phyloP scores from a whole-genome alignment of 1,140 invertebrate genomes.

The Trichonephila inaurata region DNA sequence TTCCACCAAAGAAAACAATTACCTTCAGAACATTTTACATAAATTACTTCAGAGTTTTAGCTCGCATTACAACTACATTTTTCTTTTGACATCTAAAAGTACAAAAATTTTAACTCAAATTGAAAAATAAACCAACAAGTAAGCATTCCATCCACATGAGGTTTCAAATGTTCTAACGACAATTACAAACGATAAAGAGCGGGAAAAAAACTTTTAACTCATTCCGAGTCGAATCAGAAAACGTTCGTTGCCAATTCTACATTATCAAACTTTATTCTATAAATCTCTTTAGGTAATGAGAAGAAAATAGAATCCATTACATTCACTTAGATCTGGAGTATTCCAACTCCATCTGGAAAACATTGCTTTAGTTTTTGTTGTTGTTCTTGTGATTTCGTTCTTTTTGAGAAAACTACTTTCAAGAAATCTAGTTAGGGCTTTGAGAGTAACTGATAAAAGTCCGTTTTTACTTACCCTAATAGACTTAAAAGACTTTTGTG shows the following conservation, averaged over 20 bases:
- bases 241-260: slow-evolving; percentile 15
- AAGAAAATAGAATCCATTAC: slow-evolving; percentile 48
- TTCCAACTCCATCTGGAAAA: slow-evolving; percentile 27
- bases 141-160: background rate
- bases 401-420: background rate
- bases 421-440: background rate
- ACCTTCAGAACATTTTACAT: background rate
- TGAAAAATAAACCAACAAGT: background rate
- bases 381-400: background rate
- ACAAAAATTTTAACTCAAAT: background rate
- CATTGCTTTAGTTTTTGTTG: background rate
- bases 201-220: background rate
- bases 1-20: background rate
- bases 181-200: background rate
- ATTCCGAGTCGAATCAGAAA: background rate
- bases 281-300: slow-evolving; percentile 46
- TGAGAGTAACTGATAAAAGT: background rate
- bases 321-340: background rate
- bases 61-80: background rate
- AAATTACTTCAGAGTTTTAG: background rate
- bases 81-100: background rate
- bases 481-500: slow-evolving; percentile 28
- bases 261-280: slow-evolving; percentile 28
- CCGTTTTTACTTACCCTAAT: slow-evolving; percentile 38
- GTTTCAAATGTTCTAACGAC: background rate